phyloP scores from a whole-genome alignment of 2,797 vertebrate species.

The Ctenopoma kingsleyae region DNA sequence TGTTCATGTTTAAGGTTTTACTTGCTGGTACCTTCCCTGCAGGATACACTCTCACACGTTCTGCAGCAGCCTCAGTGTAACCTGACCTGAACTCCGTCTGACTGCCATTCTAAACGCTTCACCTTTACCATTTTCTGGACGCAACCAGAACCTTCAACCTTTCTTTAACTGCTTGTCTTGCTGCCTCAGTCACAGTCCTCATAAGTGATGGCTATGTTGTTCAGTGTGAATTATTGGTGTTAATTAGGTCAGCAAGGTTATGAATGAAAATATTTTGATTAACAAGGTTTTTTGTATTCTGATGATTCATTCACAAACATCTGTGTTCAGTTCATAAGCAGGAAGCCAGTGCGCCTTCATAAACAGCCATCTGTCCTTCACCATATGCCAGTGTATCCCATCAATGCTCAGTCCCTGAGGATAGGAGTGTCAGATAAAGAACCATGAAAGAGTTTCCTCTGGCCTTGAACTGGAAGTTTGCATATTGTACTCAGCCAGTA shows the following conservation, averaged over 20 bases:
- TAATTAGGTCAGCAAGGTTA: background rate
- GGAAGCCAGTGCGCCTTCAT: slow-evolving; percentile 9
- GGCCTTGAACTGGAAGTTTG: slow-evolving; percentile 19
- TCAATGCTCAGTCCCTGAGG: slow-evolving; percentile 13
- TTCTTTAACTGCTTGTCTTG: slow-evolving; percentile 40
- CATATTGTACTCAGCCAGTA: background rate
- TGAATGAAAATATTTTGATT: background rate
- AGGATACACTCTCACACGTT: slow-evolving; percentile 8
- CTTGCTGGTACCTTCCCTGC: slow-evolving; percentile 5
- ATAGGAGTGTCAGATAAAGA: slow-evolving; percentile 1
- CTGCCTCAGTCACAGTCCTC: slow-evolving; percentile 8
- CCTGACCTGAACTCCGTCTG: slow-evolving; percentile 59
- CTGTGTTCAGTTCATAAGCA: slow-evolving; percentile 12
- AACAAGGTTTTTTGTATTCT: background rate
- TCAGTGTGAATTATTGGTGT: background rate
- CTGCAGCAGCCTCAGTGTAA: slow-evolving; percentile 64
- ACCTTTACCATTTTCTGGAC: slow-evolving; percentile 84
- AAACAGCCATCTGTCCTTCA: slow-evolving; percentile 26
- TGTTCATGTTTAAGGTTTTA: slow-evolving; percentile 2
- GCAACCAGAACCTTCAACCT: slow-evolving; percentile 59
- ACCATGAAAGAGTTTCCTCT: slow-evolving; percentile 13
- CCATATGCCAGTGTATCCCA: slow-evolving; percentile 12
- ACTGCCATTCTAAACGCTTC: slow-evolving; percentile 82
- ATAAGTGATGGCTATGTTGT: background rate
- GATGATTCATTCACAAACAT: slow-evolving; percentile 3